Base-by-base conservation (phyloP, 2,888 invertebrate genomes). In the Oscheius sp. region DNA sequence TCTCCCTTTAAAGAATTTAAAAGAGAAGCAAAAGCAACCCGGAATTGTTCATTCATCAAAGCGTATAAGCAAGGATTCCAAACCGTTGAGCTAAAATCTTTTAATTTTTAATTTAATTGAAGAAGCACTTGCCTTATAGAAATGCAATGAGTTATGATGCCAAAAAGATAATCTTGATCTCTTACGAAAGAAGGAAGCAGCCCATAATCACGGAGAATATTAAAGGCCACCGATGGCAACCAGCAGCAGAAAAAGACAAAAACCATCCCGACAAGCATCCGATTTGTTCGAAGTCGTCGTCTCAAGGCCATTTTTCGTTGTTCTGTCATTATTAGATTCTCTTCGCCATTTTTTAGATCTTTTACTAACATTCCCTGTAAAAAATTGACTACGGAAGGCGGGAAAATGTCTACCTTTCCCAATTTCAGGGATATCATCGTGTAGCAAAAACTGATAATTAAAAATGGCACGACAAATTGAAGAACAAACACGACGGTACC, bases 191-290 rank as follows among this genome's bases (percentile, higher is more conserved):
- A 52, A 0, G 87, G 87, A 45, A 87, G 81, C 64, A 79, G 81
- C 12, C 81, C 73, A 72, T 84, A 85, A 74, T 87, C 87, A 12
- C 87, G 82, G 13, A 88, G 76, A 61, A 86, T 84, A 72, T 87
- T 87, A 82, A 87, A 87, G 13, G 78, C 80, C 18, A 88, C 87
- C 7, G 87, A 76, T 0, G 91, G 91, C 69, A 91, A 90, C 81
- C 98, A 99, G 23, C 95, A 96, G 21, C 94, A 91, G 0, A 95
- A 94, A 88, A 98, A 98, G 69, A 97, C 95, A 2, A 93, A 93
- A 6, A 91, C 97, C 97, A 98, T 98, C 0, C 95, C 94, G 75
- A 99, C 96, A 74, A 99, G 91, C 98, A 99, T 99, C 80, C 95
- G 92, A 90, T 98, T 98, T 7, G 97, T 98, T 58, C 95, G 92